Base-by-base conservation (phyloP, 2,888 invertebrate species). In the Tinea semifulvella region DNA sequence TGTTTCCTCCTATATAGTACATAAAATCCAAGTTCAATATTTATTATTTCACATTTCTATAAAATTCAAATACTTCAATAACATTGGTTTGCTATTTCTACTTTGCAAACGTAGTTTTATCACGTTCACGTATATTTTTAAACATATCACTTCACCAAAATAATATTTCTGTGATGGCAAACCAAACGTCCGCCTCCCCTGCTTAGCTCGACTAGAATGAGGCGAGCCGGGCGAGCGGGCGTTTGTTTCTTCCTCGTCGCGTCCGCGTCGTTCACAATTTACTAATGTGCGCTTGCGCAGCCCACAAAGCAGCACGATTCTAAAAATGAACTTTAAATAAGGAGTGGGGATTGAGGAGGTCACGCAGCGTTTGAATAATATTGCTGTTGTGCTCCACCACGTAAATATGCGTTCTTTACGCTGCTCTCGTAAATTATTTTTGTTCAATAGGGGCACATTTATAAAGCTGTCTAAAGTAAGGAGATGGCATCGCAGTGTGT, bases 291-390 rank as follows among this genome's bases (percentile, higher is more conserved):
- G 20, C 40, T 13, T 22, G 22, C 40, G 40, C 40, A 40, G 40
- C 20, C 40, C 3, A 40, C 40, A 13, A 40, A 20, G 36, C 36
- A 36, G 8, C 36, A 18, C 18, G 18, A 18, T 36, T 36, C 36
- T 36, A 36, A 36, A 36, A 36, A 36, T 36, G 36, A 36, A 16
- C 36, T 14, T 22, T 22, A 22, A 8, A 22, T n/a, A 18, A 36
- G 36, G 18, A 14, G 36, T n/a, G 13, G 31, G 31, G 31, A 14
- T 13, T 31, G n/a, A n/a, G 36, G 36, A 36, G 36, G 36, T 36
- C 36, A 36, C n/a, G n/a, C 18, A 36, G 18, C 36, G 36, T 14
- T 36, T 14, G 36, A 36, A 36, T 36, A 36, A 36, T 18, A 18
- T 36, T 3, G 31, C 31, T 27, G 14, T 36, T 36, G 36, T 36